These are phyloP conservation scores for Anthonomus grandis DNA, from an alignment of 1,140 invertebrate species.

Conservation along the genomic window DNA sequence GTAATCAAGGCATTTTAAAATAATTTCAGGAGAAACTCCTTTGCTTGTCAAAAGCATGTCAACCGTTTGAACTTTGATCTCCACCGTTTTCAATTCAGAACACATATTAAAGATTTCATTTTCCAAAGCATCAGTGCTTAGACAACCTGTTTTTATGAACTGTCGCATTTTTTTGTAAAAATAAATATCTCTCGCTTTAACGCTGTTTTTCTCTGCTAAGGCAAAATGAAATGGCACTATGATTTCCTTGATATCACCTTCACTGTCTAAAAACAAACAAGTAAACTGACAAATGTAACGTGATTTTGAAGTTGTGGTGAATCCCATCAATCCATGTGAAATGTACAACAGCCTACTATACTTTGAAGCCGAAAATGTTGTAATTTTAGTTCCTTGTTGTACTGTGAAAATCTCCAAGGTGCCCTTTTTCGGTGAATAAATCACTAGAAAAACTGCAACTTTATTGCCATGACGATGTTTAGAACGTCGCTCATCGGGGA, in stretches of 20 bases:
- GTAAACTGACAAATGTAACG: conserved; percentile 53
- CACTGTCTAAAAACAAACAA: conserved; percentile 77
- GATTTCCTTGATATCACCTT: conserved; percentile 77
- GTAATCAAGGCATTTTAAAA: conserved; percentile 53
- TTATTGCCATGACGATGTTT: conserved; percentile 46
- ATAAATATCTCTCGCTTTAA: conserved; percentile 82
- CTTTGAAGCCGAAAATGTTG: conserved; percentile 85
- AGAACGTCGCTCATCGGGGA: conserved; percentile 58
- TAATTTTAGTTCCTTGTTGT: conserved; percentile 82
- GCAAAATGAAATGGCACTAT: conserved; percentile 87
- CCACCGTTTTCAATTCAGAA: conserved; percentile 68
- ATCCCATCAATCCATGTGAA: conserved; percentile 74
- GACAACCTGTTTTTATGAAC: conserved; percentile 59
- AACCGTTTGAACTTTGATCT: conserved; percentile 67
- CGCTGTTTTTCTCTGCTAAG: conserved; percentile 81
- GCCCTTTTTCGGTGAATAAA: conserved; percentile 81
- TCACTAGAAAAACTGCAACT: conserved; percentile 73
- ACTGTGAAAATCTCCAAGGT: conserved; percentile 84
- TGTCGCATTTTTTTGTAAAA: conserved; percentile 75
- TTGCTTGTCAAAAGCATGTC: conserved; percentile 67
- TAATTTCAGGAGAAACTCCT: conserved; percentile 55
- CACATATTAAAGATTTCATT: conserved; percentile 55
- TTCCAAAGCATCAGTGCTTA: conserved; percentile 51
- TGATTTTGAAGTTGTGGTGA: conserved; percentile 54
- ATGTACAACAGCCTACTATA: conserved; percentile 74